phyloP scores from a whole-genome alignment of 2,888 invertebrate species.

The Thymelicus lineola region DNA sequence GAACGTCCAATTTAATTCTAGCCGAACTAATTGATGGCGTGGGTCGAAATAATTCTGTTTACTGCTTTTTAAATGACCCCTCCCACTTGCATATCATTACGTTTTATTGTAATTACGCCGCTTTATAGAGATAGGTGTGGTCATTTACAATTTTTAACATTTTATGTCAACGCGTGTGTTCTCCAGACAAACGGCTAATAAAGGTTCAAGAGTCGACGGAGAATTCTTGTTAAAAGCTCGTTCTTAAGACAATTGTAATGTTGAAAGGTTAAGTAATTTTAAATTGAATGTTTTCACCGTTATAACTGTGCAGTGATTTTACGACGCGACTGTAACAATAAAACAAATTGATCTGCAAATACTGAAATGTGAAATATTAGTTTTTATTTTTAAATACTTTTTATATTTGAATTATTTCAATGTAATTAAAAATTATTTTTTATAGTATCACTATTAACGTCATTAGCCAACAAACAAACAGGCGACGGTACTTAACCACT shows the following conservation, averaged over 20 bases:
- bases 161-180: slow-evolving; percentile 36
- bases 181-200: slow-evolving; percentile 24
- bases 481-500: too few species aligned
- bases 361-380: too few species aligned
- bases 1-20: slow-evolving; percentile 81
- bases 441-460: too few species aligned
- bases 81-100: slow-evolving; percentile 71
- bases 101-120: slow-evolving; percentile 47
- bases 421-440: too few species aligned
- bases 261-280: slow-evolving; percentile 13
- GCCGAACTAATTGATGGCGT: slow-evolving; percentile 82
- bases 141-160: slow-evolving; percentile 38
- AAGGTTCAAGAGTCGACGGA: slow-evolving; percentile 7
- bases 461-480: too few species aligned
- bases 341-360: neutral
- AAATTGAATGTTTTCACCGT: neutral
- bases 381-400: too few species aligned
- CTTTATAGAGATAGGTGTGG: slow-evolving; percentile 46
- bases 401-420: too few species aligned
- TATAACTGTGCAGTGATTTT: neutral
- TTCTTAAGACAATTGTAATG: neutral
- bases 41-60: slow-evolving; percentile 83
- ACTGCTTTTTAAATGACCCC: slow-evolving; percentile 82
- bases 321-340: neutral
- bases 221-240: slow-evolving; percentile 23